phyloP scores from a whole-genome alignment of 2,888 invertebrate species.

The Octodonta nipae region DNA sequence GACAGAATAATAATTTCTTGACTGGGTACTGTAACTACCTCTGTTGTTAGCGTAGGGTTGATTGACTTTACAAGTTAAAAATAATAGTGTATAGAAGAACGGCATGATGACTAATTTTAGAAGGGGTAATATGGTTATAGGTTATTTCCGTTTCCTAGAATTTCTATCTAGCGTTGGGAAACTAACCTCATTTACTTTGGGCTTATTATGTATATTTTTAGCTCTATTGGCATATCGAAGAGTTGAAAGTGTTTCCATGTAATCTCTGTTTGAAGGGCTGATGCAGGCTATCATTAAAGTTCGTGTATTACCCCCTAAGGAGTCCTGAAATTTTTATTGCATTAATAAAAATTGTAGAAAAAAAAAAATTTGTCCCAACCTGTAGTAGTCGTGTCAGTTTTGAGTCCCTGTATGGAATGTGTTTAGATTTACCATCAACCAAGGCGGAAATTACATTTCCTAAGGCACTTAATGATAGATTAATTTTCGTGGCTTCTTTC shows the following conservation, averaged over 20 bases:
- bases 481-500: slow-evolving; percentile 82
- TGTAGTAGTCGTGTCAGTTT: slow-evolving; percentile 68
- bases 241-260: slow-evolving; percentile 72
- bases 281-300: slow-evolving; percentile 80
- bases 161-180: too few species aligned
- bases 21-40: too few species aligned
- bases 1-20: too few species aligned
- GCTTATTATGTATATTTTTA: slow-evolving; percentile 75
- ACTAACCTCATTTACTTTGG: slow-evolving; percentile 61
- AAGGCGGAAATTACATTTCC: slow-evolving; percentile 83
- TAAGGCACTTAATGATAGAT: slow-evolving; percentile 71
- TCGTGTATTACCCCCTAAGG: slow-evolving; percentile 75
- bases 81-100: too few species aligned
- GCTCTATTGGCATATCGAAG: slow-evolving; percentile 73
- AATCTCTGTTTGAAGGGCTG: slow-evolving; percentile 69
- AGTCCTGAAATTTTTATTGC: slow-evolving; percentile 41
- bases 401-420: slow-evolving; percentile 72
- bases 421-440: slow-evolving; percentile 68
- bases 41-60: too few species aligned
- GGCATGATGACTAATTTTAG: too few species aligned
- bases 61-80: too few species aligned
- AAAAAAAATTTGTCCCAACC: slow-evolving; percentile 28
- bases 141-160: too few species aligned
- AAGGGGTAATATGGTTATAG: too few species aligned
- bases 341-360: slow-evolving; percentile 3